Evolutionary conservation across 2,113 vertebrate species (phyloP), one percentile per base, ranked within the genome.

Genomic region (Dascyllus trimaculatus): DNA sequence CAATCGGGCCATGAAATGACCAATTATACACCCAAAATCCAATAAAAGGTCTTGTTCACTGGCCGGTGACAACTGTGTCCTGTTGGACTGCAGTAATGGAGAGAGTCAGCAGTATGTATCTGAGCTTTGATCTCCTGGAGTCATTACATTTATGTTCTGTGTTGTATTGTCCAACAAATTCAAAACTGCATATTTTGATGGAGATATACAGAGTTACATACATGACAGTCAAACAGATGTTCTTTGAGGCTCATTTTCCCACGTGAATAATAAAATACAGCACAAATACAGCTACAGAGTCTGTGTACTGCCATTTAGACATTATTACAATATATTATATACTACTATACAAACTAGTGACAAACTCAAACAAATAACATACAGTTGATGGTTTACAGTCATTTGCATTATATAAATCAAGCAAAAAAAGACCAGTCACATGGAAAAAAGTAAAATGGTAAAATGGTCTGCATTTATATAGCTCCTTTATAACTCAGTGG

Each of bases 1-100:
- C 81, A 87, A 79, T 86, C 4, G 11, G 58, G 29, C 54, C 76
- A 61, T 85, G 78, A 86, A 85, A 82, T 45, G 75, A 86, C 71
- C 92, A 92, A 89, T 92, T 89, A 89, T 66, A 74, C 29, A 32
- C 71, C 83, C 3, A 40, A 74, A 86, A 81, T 85, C 22, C 86
- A 89, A 90, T 85, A 77, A 81, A 84, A 72, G 73, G 54, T 89
- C 61, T 80, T 19, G 21, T 70, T 83, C 61, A 64, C 53, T 38
- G 35, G 13, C 22, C 46, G 40, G 56, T 56, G 63, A 71, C 22
- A 57, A 45, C 66, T 43, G 18, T 21, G 56, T 45, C 43, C 24
- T 46, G 52, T 7, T 76, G 29, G 56, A 67, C 25, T 29, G 60
- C 11, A 40, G 35, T 49, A 51, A 68, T 48, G 35, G 18, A 32